Percentiles rank a stretch among this genome's conserved stretches.
Conservation (phyloP, 2,797 vertebrate genomes). For the Ataeniobius toweri region DNA sequence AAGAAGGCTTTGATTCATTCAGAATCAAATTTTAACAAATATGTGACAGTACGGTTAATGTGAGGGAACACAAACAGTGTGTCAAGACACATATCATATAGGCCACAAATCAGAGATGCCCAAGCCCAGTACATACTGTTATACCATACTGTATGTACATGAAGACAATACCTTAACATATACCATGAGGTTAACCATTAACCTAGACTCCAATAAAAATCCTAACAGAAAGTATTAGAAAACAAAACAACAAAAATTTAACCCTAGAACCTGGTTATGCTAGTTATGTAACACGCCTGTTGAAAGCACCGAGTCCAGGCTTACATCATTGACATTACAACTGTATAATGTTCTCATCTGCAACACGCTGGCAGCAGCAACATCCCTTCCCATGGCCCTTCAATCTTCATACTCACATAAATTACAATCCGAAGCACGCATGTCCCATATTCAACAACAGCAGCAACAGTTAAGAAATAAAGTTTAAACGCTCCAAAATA, state of each 20-base stretch:
- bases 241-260: neutral
- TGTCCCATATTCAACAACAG: neutral
- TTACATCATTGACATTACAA: constrained; percentile 20
- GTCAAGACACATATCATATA: neutral
- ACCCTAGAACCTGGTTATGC: neutral
- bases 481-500: neutral
- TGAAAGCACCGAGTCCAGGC: neutral
- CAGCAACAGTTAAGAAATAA: no score
- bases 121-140: neutral
- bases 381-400: neutral
- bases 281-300: neutral
- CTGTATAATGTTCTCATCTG: constrained; percentile 39
- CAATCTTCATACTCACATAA: neutral
- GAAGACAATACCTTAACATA: neutral
- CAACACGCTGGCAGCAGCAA: constrained; percentile 1
- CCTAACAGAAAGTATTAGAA: neutral
- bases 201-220: neutral
- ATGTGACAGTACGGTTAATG: neutral
- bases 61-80: neutral
- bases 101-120: no score
- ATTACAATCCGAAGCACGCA: neutral
- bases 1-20: no score
- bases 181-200: neutral
- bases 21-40: neutral
- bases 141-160: neutral